A percentile compares a stretch with the other conserved stretches of the same genome.
Conservation (phyloP, 1,140 invertebrate species). For the Nasonia giraulti region DNA sequence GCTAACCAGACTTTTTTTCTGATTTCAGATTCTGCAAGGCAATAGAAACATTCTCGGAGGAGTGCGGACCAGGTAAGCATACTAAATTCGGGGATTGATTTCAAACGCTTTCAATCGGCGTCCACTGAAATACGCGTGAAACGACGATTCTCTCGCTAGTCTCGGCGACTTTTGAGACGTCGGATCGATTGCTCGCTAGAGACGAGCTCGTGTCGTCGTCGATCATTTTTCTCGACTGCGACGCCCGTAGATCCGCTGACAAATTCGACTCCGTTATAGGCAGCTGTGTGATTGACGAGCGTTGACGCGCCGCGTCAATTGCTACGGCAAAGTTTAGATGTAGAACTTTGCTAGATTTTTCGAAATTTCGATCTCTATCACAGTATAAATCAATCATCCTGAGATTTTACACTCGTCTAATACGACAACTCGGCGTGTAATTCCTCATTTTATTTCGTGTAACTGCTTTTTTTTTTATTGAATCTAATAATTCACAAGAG, state of each 20-base stretch:
- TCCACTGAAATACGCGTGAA: background rate
- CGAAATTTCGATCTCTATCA: too few relatives aligned
- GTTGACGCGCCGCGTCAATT: background rate
- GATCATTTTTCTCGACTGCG: constrained; percentile 1
- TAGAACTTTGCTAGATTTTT: too few relatives aligned
- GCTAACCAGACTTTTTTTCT: constrained; percentile 3
- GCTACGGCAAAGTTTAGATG: background rate
- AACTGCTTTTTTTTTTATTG: background rate
- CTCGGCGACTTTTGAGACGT: background rate
- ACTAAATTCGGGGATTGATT: background rate
- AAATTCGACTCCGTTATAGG: background rate
- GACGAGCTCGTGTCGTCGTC: constrained; percentile 8
- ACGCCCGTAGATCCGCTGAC: background rate
- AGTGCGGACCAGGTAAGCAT: constrained; percentile 61
- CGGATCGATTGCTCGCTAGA: background rate
- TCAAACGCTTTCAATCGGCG: background rate
- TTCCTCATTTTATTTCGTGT: background rate
- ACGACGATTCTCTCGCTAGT: background rate
- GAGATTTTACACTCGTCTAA: background rate
- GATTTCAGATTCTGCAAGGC: constrained; percentile 75
- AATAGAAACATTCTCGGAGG: constrained; percentile 70
- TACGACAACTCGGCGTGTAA: background rate
- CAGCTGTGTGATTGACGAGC: constrained; percentile 8
- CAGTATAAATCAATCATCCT: background rate
- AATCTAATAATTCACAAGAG: background rate